Conservation (phyloP, 2,888 invertebrate species). For the Lamproptera curius region DNA sequence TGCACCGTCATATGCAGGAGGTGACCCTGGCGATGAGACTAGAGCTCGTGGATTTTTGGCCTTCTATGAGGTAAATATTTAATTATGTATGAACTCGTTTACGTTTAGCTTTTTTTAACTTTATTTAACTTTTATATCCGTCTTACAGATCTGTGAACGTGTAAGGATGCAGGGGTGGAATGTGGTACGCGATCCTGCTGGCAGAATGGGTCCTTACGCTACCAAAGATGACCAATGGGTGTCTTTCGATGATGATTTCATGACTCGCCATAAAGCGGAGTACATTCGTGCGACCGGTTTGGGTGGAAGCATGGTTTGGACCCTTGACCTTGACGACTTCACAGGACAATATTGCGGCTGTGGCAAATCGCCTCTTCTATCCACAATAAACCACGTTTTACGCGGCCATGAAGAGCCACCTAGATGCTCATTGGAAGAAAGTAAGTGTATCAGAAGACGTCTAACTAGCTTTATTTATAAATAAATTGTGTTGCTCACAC, state of each 20-base stretch:
- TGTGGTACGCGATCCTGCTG: constrained; percentile 86
- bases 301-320: constrained; percentile 94
- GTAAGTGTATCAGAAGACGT: too few relatives aligned
- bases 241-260: constrained; percentile 92
- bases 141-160: constrained; percentile 86
- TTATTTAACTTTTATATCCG: neutral
- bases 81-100: too few relatives aligned
- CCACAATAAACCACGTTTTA: constrained; percentile 88
- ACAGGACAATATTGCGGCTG: constrained; percentile 86
- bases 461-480: too few relatives aligned
- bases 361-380: constrained; percentile 88
- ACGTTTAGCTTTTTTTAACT: too few relatives aligned
- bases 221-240: constrained; percentile 93
- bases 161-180: constrained; percentile 87
- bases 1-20: constrained; percentile 89
- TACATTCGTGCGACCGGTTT: constrained; percentile 88
- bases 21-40: constrained; percentile 93
- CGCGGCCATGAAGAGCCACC: constrained; percentile 83
- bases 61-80: constrained; percentile 86
- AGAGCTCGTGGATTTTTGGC: constrained; percentile 91
- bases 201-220: constrained; percentile 93
- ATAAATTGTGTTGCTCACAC: too few relatives aligned
- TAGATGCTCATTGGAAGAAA: constrained; percentile 54
- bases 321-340: constrained; percentile 92
- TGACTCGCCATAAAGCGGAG: constrained; percentile 90